Evolutionary conservation across 2,113 vertebrate species (phyloP), one percentile per base, ranked within the genome.

Genomic region (Carassius auratus): DNA sequence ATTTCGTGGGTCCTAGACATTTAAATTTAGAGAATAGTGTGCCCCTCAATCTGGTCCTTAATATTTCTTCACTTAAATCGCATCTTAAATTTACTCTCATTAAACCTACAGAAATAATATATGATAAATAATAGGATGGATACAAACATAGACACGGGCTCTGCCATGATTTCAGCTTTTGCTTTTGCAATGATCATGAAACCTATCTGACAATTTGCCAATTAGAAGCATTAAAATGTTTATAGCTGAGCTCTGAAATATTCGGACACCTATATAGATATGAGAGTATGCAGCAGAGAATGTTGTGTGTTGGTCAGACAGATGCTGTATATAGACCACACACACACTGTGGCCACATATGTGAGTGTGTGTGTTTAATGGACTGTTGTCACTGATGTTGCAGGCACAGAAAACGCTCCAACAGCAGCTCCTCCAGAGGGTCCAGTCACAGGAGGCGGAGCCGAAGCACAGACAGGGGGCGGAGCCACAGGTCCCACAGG

Each of bases 381-480:
- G 69, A 15, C 59, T 78, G 45, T 36, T 81, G 52, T 68, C 71
- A 10, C 61, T 55, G 42, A 36, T 88, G 10, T 94, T 94, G 78
- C 89, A 99, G 98, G 86, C 96, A 93, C 87, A 95, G 95, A 6
- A 94, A 94, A 88, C 95, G 95, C 3, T 98, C 97, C 55, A 98
- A 96, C 95, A 98, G 97, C 92, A 97, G 95, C 59, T 99, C 98
- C 1, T 99, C 98, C 0, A 96, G 95, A 14, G 96, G 96, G 55
- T 97, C 97, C 10, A 96, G 96, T 69, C 95, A 95, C 90, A 96
- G 93, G 92, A 98, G 96, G 92, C 95, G 95, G 90, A 95, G 94
- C 89, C 95, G 92, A 52, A 99, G 97, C 89, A 91, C 94, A n/a
- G 97, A 96, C 8, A 90, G 95, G 91, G 96, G 96, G 85, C 96